Evolutionary conservation across 2,888 invertebrate genomes (phyloP), one percentile per base, ranked within the genome.

Genomic region (Ypsolopha sequella): DNA sequence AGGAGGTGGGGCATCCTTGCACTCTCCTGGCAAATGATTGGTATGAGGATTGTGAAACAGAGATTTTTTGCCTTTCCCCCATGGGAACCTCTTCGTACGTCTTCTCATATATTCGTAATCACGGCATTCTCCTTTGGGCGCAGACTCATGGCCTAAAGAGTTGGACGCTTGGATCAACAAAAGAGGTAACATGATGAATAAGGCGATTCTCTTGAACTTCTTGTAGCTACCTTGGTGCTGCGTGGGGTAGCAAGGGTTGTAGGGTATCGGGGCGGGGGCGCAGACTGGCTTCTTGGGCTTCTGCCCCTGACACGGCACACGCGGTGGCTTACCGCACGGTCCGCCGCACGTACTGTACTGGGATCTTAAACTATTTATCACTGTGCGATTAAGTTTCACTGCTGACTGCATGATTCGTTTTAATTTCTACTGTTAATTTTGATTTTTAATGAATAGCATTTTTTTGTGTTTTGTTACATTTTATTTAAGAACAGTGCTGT

Each of bases 21-120:
- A 84, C 55, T 84, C 81, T 7, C 74, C 78, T 0, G 81, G 80
- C 47, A 79, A 56, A 54, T 69, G 84, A 68, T 96, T 96, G 38
- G 76, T 66, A 50, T 90, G 88, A 7, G 92, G 91, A 72, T 96
- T 96, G 85, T 97, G 96, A 88, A 96, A 95, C 14, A 96, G 78
- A n/a, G 90, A 85, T 67, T 92, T 89, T 60, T 90, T 90, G 41
- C 96, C 96, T 66, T 95, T 93, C 48, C 95, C 93, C 97, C 97
- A 97, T n/a, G 96, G 96, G 79, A 92, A 97, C 63, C 89, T 91
- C 84, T 95, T 96, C 51, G 84, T 91, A 39, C 95, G 90, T 52
- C 92, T 80, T 36, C 92, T 88, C 82, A 97, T 80, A 66, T 95
- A 93, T 2, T 95, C 95, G 65, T 94, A 96, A 41, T 82, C 80